Conservation (phyloP, 2,797 vertebrate species). For the Cynopterus sphinx region DNA sequence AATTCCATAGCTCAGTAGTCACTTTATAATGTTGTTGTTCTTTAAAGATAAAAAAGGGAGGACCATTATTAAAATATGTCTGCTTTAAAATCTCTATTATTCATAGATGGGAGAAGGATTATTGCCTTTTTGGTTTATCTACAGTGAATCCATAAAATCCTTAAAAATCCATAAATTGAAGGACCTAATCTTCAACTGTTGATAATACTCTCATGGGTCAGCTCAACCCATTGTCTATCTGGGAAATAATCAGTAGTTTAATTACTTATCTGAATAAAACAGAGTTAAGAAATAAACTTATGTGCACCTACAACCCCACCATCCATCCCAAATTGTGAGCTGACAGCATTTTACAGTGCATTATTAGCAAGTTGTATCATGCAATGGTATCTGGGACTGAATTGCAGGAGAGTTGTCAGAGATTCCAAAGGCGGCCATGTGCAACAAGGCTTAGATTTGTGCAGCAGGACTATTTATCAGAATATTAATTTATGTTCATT, state of each 20-base stretch:
- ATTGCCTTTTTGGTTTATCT: slow-evolving; percentile 12
- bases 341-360: neutral
- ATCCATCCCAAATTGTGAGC: neutral
- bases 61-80: neutral
- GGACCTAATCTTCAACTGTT: slow-evolving; percentile 16
- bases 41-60: neutral
- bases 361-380: neutral
- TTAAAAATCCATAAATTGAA: slow-evolving; percentile 26
- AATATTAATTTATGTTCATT: neutral
- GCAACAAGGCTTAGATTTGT: neutral
- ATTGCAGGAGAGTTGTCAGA: neutral
- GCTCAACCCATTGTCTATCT: neutral
- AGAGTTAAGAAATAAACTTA: slow-evolving; percentile 26
- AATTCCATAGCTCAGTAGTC: neutral
- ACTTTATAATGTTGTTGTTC: neutral
- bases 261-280: slow-evolving; percentile 28
- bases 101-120: neutral
- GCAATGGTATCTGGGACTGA: neutral
- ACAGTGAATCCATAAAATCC: neutral
- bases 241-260: neutral
- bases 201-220: neutral
- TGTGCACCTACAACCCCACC: neutral
- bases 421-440: slow-evolving; percentile 4
- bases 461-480: neutral
- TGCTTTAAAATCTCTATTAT: slow-evolving; percentile 9